Evolutionary conservation across 64 coral and sea anemone genomes (phyloP).

Genomic region (Porites australiensis): DNA sequence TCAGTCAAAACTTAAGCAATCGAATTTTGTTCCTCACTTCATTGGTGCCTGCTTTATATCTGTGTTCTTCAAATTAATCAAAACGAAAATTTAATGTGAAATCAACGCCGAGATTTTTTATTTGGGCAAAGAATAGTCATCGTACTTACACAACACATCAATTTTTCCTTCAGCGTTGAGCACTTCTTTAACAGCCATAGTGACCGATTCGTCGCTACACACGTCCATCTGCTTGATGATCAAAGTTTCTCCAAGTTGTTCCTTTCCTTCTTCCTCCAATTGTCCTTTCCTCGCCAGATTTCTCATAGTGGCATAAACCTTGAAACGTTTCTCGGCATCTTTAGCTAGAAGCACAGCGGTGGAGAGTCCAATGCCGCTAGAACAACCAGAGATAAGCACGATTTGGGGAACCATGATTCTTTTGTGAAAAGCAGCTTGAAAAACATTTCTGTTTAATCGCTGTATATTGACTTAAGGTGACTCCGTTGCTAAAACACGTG

Average conservation of each 20-base stretch:
- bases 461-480: too few species aligned
- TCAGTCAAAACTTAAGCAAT: too few species aligned
- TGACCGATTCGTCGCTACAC: constrained; percentile 79
- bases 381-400: constrained; percentile 81
- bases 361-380: constrained; percentile 78
- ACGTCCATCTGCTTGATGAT: constrained; percentile 76
- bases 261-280: constrained; percentile 67
- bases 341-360: constrained; percentile 73
- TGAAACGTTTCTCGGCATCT: constrained; percentile 84
- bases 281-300: constrained; percentile 76
- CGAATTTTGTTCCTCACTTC: too few species aligned
- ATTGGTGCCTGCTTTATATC: too few species aligned
- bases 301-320: constrained; percentile 92
- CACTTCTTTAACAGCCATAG: constrained; percentile 34
- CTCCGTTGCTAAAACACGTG: too few species aligned
- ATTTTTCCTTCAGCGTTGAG: constrained; percentile 52
- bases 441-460: too few species aligned
- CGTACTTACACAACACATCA: constrained; percentile 55
- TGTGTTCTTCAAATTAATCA: too few species aligned
- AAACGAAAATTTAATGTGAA: too few species aligned
- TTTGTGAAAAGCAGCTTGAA: too few species aligned
- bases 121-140: too few species aligned
- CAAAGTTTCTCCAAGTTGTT: constrained; percentile 64
- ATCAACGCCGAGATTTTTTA: too few species aligned
- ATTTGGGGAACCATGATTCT: constrained; percentile 47